These are phyloP conservation scores for Edolisoma coerulescens DNA, from an alignment of 2,113 vertebrate genomes.

Conservation along the genomic window DNA sequence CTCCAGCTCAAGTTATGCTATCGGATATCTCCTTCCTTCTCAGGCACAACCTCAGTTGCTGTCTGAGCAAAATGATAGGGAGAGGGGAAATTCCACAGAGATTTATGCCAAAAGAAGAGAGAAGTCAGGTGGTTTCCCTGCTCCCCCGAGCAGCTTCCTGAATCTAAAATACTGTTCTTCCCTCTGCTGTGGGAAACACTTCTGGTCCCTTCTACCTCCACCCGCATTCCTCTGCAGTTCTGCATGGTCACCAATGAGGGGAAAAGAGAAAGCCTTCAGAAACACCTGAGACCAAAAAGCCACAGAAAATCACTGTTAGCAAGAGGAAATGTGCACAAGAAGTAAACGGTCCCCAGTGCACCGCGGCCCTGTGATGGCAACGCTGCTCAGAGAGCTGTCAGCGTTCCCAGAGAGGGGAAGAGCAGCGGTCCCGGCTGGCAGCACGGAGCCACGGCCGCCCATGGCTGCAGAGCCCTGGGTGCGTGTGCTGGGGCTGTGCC, in stretches of 20 bases:
- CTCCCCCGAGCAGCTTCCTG: not conserved
- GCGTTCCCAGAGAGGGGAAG: not conserved
- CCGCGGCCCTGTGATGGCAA: not conserved
- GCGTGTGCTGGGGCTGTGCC: not conserved
- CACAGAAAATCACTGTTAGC: not conserved
- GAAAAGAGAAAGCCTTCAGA: not conserved
- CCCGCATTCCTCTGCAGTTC: not conserved
- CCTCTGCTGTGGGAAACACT: not conserved
- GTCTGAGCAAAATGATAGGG: not conserved
- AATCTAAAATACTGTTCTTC: not conserved
- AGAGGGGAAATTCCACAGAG: not conserved
- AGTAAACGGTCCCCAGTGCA: not conserved
- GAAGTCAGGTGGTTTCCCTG: not conserved
- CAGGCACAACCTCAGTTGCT: not conserved
- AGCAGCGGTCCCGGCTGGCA: not conserved
- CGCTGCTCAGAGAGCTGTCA: not conserved
- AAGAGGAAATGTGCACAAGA: not conserved
- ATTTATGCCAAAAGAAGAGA: not conserved
- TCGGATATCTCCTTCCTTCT: not conserved
- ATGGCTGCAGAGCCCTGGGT: not conserved
- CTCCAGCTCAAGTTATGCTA: not conserved
- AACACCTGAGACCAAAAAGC: not conserved
- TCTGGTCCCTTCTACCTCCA: not conserved
- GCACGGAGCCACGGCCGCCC: rapidly evolving
- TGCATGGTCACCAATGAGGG: not conserved